Evolutionary conservation across 2,113 vertebrate genomes (phyloP).

Genomic region (Sylvilagus bachmani): DNA sequence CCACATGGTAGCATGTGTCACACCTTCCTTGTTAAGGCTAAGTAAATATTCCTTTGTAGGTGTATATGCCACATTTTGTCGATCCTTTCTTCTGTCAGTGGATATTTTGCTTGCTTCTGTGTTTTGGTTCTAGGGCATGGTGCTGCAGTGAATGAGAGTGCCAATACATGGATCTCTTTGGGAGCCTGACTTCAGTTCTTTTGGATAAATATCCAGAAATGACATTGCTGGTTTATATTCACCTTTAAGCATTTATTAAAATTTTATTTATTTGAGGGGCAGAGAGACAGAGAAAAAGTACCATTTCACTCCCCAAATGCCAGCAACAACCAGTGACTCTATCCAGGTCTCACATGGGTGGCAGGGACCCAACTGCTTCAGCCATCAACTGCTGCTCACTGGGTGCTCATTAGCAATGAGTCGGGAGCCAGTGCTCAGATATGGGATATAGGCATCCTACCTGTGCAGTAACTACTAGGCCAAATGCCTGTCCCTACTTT

Average conservation of each 20-base stretch:
- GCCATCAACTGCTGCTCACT: too few species aligned
- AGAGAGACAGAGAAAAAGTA: too few species aligned
- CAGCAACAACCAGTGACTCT: too few species aligned
- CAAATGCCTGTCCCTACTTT: background rate
- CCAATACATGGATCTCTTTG: background rate
- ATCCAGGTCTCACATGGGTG: too few species aligned
- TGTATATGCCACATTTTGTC: background rate
- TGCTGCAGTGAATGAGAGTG: background rate
- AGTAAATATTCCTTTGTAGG: background rate
- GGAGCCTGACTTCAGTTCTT: background rate
- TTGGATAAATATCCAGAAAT: slow-evolving; percentile 23
- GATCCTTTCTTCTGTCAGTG: background rate
- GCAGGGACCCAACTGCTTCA: too few species aligned
- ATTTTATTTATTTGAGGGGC: too few species aligned
- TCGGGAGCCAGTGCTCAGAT: too few species aligned
- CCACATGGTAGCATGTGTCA: background rate
- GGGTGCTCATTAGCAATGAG: too few species aligned
- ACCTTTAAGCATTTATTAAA: too few species aligned
- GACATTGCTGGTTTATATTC: background rate
- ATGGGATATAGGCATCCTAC: too few species aligned
- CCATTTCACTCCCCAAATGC: too few species aligned
- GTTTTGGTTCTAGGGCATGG: background rate
- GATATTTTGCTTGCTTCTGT: background rate
- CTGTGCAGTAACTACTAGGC: too few species aligned
- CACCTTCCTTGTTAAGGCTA: background rate